These are phyloP conservation scores for Onthophagus sagittarius DNA, from an alignment of 2,888 invertebrate genomes.

Conservation along the genomic window DNA sequence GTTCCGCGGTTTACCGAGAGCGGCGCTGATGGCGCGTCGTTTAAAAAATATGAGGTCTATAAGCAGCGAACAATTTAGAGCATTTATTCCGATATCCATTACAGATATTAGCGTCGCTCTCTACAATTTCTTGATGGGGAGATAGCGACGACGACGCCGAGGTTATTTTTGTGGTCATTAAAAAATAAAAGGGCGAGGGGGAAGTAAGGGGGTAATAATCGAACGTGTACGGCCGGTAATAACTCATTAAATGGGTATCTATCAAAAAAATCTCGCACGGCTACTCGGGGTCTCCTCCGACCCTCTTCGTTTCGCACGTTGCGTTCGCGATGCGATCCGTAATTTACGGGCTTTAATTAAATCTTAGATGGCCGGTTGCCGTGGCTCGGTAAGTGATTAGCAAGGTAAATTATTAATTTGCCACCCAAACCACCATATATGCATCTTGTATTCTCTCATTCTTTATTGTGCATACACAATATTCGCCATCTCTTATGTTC, in stretches of 20 bases:
- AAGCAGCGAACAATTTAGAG: not conserved
- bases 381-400: slow-evolving; percentile 6
- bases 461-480: not conserved
- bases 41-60: not conserved
- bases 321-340: not conserved
- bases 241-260: slow-evolving; percentile 9
- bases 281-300: not conserved
- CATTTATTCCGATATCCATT: slow-evolving; percentile 8
- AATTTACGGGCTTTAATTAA: slow-evolving; percentile 7
- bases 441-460: not conserved
- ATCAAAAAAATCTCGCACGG: slow-evolving; percentile 10
- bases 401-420: slow-evolving; percentile 11
- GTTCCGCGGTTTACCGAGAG: not conserved
- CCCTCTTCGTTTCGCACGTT: not conserved
- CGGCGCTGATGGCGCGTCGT: slow-evolving; percentile 1
- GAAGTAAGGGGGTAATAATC: slow-evolving; percentile 11
- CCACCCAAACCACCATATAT: slow-evolving; percentile 3
- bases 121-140: not conserved
- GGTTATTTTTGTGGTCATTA: slow-evolving; percentile 1
- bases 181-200: slow-evolving; percentile 6
- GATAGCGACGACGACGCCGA: not conserved
- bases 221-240: slow-evolving; percentile 6
- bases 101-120: slow-evolving; percentile 4
- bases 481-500: not conserved
- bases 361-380: slow-evolving; percentile 5